Conservation (phyloP, 2,113 vertebrate species). For the Struthio camelus region DNA sequence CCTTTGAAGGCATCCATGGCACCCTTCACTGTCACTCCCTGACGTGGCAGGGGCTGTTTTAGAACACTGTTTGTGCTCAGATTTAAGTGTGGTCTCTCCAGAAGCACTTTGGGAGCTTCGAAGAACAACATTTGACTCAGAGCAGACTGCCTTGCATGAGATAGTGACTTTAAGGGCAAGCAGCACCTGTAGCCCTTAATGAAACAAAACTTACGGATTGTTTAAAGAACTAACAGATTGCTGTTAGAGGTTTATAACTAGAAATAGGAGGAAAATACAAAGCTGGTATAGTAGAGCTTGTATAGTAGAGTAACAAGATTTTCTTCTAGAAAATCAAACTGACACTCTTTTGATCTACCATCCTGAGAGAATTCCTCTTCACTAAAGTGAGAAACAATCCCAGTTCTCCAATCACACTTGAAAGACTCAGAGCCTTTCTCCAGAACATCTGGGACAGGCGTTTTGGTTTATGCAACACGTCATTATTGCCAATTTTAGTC, state of each 20-base stretch:
- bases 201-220: neutral
- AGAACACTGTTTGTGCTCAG: neutral
- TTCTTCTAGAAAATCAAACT: neutral
- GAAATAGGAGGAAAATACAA: neutral
- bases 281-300: neutral
- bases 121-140: neutral
- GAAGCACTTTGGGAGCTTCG: neutral
- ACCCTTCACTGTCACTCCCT: neutral
- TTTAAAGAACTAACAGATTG: neutral
- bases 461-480: neutral
- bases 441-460: neutral
- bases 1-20: neutral
- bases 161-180: neutral
- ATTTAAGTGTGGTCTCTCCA: neutral
- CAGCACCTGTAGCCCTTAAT: neutral
- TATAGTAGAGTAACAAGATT: too few species aligned
- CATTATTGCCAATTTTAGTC: neutral
- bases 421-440: neutral
- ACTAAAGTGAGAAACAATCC: neutral
- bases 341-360: neutral
- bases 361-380: neutral
- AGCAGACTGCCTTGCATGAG: rapidly evolving
- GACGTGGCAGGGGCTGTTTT: neutral
- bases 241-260: neutral
- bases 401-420: neutral